Evolutionary conservation across 2,888 invertebrate genomes (phyloP).

Genomic region (Drosophila histrio): DNA sequence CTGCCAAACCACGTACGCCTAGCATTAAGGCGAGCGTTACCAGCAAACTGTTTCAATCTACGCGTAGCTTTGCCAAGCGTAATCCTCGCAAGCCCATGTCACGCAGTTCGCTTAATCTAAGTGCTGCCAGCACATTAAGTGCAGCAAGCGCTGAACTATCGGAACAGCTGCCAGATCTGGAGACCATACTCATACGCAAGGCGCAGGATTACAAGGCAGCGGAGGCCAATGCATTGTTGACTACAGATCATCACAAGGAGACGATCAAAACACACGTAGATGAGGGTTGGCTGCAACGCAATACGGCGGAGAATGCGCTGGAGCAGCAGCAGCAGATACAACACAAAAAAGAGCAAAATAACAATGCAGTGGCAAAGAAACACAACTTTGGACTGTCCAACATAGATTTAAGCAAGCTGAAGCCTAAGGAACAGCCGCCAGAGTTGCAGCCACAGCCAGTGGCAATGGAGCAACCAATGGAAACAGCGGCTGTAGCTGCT

Average conservation of each 20-base stretch:
- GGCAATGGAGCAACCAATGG: neutral
- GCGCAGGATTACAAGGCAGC: slow-evolving; percentile 75
- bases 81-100: slow-evolving; percentile 90
- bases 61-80: slow-evolving; percentile 87
- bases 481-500: neutral
- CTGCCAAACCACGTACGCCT: slow-evolving; percentile 20
- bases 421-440: neutral
- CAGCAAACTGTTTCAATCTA: slow-evolving; percentile 88
- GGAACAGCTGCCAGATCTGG: slow-evolving; percentile 81
- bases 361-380: slow-evolving; percentile 37
- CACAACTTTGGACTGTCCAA: slow-evolving; percentile 84
- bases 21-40: slow-evolving; percentile 82
- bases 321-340: slow-evolving; percentile 3
- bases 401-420: slow-evolving; percentile 74
- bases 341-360: slow-evolving; percentile 27
- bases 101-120: slow-evolving; percentile 47
- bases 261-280: slow-evolving; percentile 82
- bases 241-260: slow-evolving; percentile 45
- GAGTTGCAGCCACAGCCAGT: neutral
- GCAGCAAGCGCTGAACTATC: neutral
- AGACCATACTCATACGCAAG: slow-evolving; percentile 82
- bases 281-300: slow-evolving; percentile 86
- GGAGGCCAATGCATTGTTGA: slow-evolving; percentile 60
- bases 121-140: neutral
- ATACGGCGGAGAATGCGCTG: slow-evolving; percentile 49